Evolutionary conservation across 2,113 vertebrate species (phyloP), one percentile per base, ranked within the genome.

Genomic region (Thalassoma bifasciatum): DNA sequence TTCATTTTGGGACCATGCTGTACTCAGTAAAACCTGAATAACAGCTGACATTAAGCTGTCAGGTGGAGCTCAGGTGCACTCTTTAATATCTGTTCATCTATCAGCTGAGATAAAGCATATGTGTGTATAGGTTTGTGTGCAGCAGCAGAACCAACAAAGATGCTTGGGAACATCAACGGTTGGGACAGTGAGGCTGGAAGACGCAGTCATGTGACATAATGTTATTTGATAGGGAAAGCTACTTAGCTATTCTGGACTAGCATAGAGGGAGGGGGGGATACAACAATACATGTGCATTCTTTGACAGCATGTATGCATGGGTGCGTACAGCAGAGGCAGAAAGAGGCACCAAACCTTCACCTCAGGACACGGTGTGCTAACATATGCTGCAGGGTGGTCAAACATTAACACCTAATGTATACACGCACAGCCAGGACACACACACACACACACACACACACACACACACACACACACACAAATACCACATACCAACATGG

Each of bases 191-290:
- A 77, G 83, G 71, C 46, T 26, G 72, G 50, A 19, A 36, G 85
- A 85, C 5, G 88, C 84, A 82, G 75, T 56, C 90, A 92, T 91
- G 87, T 84, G 88, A 75, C 59, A 66, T 92, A 88, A 92, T 90
- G 79, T 58, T 21, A 79, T 72, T 64, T 81, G 91, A 91, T 79
- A 37, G 87, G 83, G 84, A 83, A 86, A 86, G 86, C 88, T 83
- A 87, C 59, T 81, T 66, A 72, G 66, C 30, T 66, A 53, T 50
- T 57, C n/a, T n/a, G n/a, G n/a, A n/a, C n/a, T n/a, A 16, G 53
- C 54, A 30, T 47, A 38, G 30, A 59, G 38, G 75, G 74, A 58
- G 37, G 81, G 71, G 70, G 58, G 38, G 12, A 12, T 47, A 67
- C 80, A 56, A n/a, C n/a, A 81, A 84, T 59, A 24, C 61, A 72